These are phyloP conservation scores for Xyrauchen texanus DNA, from an alignment of 2,113 vertebrate genomes.

Conservation along the genomic window DNA sequence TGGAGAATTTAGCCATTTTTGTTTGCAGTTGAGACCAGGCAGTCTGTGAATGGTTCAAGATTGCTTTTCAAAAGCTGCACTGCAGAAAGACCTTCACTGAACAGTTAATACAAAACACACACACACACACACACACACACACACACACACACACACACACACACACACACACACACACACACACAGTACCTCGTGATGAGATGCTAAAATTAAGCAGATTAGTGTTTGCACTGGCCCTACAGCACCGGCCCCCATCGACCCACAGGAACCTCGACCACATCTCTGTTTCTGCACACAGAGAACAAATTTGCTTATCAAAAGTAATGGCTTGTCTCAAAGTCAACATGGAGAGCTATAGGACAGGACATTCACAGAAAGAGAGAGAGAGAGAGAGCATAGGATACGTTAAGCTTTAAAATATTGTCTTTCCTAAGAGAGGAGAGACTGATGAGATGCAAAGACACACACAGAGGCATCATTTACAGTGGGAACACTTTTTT, in stretches of 20 bases:
- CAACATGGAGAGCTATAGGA: conserved; percentile 38
- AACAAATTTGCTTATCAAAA: conserved; percentile 60
- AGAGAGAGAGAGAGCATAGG: neutral
- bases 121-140: conserved; percentile 2
- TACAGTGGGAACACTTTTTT: too few species aligned
- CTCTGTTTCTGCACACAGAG: conserved; percentile 13
- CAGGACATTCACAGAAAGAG: neutral
- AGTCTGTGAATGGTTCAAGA: neutral
- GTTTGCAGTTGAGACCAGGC: neutral
- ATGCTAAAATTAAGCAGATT: conserved; percentile 38
- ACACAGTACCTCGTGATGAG: conserved; percentile 32
- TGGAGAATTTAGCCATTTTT: neutral
- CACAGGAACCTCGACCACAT: conserved; percentile 10
- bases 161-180: conserved; percentile 8
- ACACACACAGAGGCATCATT: too few species aligned
- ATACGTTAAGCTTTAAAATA: conserved; percentile 7
- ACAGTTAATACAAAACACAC: conserved; percentile 20
- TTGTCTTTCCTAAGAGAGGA: conserved; percentile 6
- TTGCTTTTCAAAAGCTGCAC: conserved; percentile 11
- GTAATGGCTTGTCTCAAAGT: conserved; percentile 57
- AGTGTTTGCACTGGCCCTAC: conserved; percentile 38
- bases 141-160: conserved; percentile 3
- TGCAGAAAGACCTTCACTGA: conserved; percentile 1
- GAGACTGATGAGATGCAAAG: conserved; percentile 12
- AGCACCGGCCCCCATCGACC: conserved; percentile 44